Evolutionary conservation across 2,797 vertebrate species (phyloP).

Genomic region (Pterois miles): DNA sequence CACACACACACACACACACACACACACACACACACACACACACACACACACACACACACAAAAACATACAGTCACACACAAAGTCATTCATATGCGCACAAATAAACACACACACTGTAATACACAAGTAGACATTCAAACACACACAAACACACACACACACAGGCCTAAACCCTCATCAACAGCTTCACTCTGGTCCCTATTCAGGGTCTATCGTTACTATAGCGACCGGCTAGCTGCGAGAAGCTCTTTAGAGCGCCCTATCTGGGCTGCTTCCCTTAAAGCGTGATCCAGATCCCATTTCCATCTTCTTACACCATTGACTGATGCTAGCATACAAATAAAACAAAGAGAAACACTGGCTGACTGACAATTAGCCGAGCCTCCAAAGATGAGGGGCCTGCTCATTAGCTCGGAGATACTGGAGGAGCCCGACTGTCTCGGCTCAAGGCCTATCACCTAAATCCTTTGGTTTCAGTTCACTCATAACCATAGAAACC

Average conservation of each 20-base stretch:
- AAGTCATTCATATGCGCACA: slow-evolving; percentile 45
- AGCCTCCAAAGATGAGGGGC: slow-evolving; percentile 61
- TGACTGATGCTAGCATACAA: slow-evolving; percentile 68
- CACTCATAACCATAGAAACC: slow-evolving; percentile 52
- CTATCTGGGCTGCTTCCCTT: slow-evolving; percentile 69
- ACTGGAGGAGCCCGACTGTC: slow-evolving; percentile 45
- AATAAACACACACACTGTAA: slow-evolving; percentile 53
- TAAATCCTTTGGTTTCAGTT: slow-evolving; percentile 52
- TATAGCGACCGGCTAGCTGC: slow-evolving; percentile 75
- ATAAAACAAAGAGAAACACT: slow-evolving; percentile 74
- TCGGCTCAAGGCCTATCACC: slow-evolving; percentile 52
- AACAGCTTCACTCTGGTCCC: slow-evolving; percentile 74
- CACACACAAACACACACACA: slow-evolving; percentile 44
- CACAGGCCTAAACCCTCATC: slow-evolving; percentile 68
- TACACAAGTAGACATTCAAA: slow-evolving; percentile 48
- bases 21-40: slow-evolving; percentile 46
- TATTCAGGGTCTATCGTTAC: slow-evolving; percentile 77
- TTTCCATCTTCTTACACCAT: slow-evolving; percentile 71
- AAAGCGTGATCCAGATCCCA: slow-evolving; percentile 71
- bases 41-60: slow-evolving; percentile 32
- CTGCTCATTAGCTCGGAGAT: slow-evolving; percentile 61
- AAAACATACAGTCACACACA: slow-evolving; percentile 32
- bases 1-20: too few species aligned
- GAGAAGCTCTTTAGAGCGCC: slow-evolving; percentile 70
- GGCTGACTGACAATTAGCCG: slow-evolving; percentile 71